Conservation (phyloP, 2,888 invertebrate genomes). For the Clunio marinus region DNA sequence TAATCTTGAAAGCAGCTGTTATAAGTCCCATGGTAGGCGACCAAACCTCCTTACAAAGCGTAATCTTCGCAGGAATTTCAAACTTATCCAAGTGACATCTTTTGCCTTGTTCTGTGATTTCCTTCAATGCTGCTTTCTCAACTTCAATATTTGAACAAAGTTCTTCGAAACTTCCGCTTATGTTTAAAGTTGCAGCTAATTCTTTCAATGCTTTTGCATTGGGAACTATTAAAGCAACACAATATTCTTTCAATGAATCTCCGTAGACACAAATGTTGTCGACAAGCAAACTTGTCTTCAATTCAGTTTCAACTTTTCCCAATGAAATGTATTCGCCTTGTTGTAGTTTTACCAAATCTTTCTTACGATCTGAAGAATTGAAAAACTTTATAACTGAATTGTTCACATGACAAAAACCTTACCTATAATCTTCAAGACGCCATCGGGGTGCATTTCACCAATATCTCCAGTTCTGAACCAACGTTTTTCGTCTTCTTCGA, state of each 20-base stretch:
- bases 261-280: slow-evolving; percentile 98
- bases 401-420: slow-evolving; percentile 44
- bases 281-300: slow-evolving; percentile 89
- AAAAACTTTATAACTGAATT: not conserved
- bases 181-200: slow-evolving; percentile 66
- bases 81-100: slow-evolving; percentile 87
- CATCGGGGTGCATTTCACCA: slow-evolving; percentile 89
- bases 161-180: slow-evolving; percentile 61
- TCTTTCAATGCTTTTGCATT: slow-evolving; percentile 65
- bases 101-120: slow-evolving; percentile 75
- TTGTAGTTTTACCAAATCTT: slow-evolving; percentile 96
- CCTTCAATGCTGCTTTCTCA: slow-evolving; percentile 76
- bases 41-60: slow-evolving; percentile 89
- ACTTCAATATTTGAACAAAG: slow-evolving; percentile 70
- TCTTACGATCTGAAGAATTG: slow-evolving; percentile 84
- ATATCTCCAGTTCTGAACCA: slow-evolving; percentile 98
- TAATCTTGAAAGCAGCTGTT: slow-evolving; percentile 96
- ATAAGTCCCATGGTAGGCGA: slow-evolving; percentile 96
- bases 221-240: slow-evolving; percentile 89
- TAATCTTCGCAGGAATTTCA: slow-evolving; percentile 87
- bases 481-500: slow-evolving; percentile 65
- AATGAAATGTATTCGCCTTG: slow-evolving; percentile 97
- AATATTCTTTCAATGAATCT: slow-evolving; percentile 76
- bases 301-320: slow-evolving; percentile 91
- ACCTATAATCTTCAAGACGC: slow-evolving; percentile 96